Evolutionary conservation across 2,113 vertebrate species (phyloP).

Genomic region (Lepus europaeus): DNA sequence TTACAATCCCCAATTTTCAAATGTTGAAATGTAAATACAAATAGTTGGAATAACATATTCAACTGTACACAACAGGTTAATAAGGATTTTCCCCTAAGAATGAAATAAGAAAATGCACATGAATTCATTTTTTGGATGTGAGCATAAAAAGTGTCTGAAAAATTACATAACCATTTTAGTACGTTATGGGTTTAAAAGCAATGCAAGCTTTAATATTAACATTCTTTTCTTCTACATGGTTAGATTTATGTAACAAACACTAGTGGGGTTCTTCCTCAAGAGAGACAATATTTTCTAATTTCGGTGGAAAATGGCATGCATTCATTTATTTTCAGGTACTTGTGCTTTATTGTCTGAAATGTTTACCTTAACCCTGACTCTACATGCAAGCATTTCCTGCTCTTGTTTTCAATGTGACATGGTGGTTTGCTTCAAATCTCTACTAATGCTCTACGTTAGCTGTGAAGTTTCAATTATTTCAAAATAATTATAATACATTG

Average conservation of each 20-base stretch:
- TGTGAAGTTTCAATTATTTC: background rate
- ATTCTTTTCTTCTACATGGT: background rate
- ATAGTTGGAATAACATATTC: too few relatives aligned
- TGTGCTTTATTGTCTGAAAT: background rate
- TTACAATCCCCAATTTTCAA: too few relatives aligned
- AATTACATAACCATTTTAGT: too few relatives aligned
- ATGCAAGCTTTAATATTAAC: background rate
- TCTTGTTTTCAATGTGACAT: background rate
- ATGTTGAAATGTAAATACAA: too few relatives aligned
- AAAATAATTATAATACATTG: background rate
- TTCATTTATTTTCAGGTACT: background rate
- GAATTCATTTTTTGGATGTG: background rate
- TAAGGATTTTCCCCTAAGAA: background rate
- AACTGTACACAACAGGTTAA: background rate
- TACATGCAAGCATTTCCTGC: background rate
- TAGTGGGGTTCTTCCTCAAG: background rate
- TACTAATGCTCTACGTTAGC: background rate
- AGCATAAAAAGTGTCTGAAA: background rate
- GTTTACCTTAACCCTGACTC: background rate
- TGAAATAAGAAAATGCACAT: background rate
- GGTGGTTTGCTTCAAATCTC: background rate
- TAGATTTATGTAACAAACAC: slow-evolving; percentile 5
- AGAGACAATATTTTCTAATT: background rate
- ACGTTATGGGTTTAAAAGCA: background rate
- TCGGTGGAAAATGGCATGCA: background rate